These are phyloP conservation scores for Notothenia coriiceps DNA, from an alignment of 2,113 vertebrate genomes.

Conservation along the genomic window DNA sequence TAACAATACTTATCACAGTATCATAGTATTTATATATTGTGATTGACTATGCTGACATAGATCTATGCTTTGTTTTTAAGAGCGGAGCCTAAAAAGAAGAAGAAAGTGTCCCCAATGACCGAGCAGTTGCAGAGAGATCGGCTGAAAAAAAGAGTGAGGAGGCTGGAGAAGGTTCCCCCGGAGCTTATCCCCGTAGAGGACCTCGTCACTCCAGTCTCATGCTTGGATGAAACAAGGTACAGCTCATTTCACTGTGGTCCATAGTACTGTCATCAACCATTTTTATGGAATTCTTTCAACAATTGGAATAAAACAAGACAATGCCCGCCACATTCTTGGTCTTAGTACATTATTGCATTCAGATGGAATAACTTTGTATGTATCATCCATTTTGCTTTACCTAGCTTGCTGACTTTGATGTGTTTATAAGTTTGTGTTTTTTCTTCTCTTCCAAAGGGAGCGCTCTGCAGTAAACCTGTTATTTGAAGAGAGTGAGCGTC, in stretches of 20 bases:
- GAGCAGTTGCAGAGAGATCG: conserved; percentile 89
- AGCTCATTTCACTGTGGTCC: not conserved
- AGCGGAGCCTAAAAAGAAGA: conserved; percentile 94
- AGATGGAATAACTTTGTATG: not conserved
- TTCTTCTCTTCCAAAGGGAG: conserved; percentile 79
- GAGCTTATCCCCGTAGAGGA: conserved; percentile 96
- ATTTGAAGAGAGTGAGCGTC: conserved; percentile 88
- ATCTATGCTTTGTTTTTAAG: conserved; percentile 73
- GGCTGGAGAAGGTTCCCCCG: conserved; percentile 89
- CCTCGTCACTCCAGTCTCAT: conserved; percentile 85
- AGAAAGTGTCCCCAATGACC: conserved; percentile 90
- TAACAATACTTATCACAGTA: not conserved
- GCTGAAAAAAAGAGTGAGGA: conserved; percentile 91
- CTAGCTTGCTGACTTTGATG: not conserved
- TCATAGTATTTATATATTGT: not conserved
- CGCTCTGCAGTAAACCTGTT: conserved; percentile 77
- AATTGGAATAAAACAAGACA: not conserved
- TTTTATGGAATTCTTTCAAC: not conserved
- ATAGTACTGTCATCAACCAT: not conserved
- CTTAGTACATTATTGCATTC: not conserved
- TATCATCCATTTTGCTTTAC: no score
- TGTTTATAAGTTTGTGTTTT: conserved; percentile 1
- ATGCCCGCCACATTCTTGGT: not conserved
- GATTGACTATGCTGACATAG: not conserved
- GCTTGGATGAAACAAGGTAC: conserved; percentile 88